Percentiles rank a stretch among this genome's conserved stretches.
phyloP scores from a whole-genome alignment of 2,113 vertebrate genomes.

The Poeciliopsis turrubarensis region DNA sequence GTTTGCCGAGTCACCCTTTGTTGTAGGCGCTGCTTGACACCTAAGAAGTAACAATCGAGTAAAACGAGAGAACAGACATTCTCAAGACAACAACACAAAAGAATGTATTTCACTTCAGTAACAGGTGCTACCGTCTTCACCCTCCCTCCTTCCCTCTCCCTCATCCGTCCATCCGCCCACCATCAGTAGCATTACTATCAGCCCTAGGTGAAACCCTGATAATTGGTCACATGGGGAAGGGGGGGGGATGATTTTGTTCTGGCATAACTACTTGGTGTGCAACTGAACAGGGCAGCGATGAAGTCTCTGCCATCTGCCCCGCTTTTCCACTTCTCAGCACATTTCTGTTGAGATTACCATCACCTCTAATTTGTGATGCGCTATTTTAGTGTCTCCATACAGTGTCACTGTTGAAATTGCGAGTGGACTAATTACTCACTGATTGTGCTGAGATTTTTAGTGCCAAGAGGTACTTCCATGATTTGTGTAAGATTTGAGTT shows the following conservation, averaged over 20 bases:
- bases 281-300: slow-evolving; percentile 65
- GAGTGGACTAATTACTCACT: slow-evolving; percentile 44
- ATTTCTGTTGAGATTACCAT: slow-evolving; percentile 43
- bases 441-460: slow-evolving; percentile 23
- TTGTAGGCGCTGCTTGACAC: neutral
- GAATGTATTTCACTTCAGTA: slow-evolving; percentile 20
- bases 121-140: slow-evolving; percentile 36
- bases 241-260: slow-evolving; percentile 66
- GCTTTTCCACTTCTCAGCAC: slow-evolving; percentile 58
- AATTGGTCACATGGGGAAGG: slow-evolving; percentile 83
- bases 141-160: slow-evolving; percentile 22
- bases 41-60: neutral
- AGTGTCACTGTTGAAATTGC: slow-evolving; percentile 14
- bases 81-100: neutral
- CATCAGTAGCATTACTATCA: slow-evolving; percentile 49
- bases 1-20: slow-evolving; percentile 18
- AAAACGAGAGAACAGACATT: neutral
- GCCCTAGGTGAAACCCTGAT: slow-evolving; percentile 80
- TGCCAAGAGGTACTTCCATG: slow-evolving; percentile 6
- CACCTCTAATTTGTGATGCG: slow-evolving; percentile 59
- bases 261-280: slow-evolving; percentile 68
- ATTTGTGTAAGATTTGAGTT: slow-evolving; percentile 26
- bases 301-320: slow-evolving; percentile 78
- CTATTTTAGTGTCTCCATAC: slow-evolving; percentile 46
- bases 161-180: slow-evolving; percentile 33